Evolutionary conservation across 1,140 invertebrate species (phyloP).

Genomic region (Olivierus martensii): DNA sequence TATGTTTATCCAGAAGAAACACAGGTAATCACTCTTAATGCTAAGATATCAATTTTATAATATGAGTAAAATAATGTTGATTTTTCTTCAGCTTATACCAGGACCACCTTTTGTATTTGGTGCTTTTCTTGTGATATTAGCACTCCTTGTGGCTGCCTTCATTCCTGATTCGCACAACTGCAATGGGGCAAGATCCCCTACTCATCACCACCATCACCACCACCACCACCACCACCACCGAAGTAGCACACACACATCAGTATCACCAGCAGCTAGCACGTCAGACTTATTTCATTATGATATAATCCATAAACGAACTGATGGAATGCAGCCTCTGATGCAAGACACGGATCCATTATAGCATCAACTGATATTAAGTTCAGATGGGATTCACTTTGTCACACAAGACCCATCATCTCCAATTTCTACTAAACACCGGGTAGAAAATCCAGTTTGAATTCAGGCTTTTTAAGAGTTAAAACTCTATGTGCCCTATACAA

Average conservation of each 20-base stretch:
- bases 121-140: slow-evolving; percentile 87
- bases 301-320: slow-evolving; percentile 11
- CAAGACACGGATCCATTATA: slow-evolving; percentile 19
- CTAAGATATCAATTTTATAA: neutral
- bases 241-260: neutral
- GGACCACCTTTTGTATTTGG: slow-evolving; percentile 99
- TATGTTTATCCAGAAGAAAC: slow-evolving; percentile 4
- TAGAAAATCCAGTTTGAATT: too few species aligned
- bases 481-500: too few species aligned
- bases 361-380: neutral
- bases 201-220: neutral
- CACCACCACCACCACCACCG: neutral
- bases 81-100: slow-evolving; percentile 54
- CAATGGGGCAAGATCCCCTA: neutral
- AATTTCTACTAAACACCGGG: too few species aligned
- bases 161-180: slow-evolving; percentile 50
- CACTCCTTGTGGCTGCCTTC: slow-evolving; percentile 79
- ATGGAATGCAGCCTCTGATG: slow-evolving; percentile 16
- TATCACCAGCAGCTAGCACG: neutral
- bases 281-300: slow-evolving; percentile 10
- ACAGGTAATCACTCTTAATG: slow-evolving; percentile 5
- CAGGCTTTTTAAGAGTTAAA: too few species aligned
- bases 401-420: too few species aligned
- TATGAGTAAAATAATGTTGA: neutral
- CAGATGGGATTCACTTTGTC: too few species aligned